Evolutionary conservation across 64 coral and sea anemone species (phyloP).

Genomic region (Montipora efflorescens): DNA sequence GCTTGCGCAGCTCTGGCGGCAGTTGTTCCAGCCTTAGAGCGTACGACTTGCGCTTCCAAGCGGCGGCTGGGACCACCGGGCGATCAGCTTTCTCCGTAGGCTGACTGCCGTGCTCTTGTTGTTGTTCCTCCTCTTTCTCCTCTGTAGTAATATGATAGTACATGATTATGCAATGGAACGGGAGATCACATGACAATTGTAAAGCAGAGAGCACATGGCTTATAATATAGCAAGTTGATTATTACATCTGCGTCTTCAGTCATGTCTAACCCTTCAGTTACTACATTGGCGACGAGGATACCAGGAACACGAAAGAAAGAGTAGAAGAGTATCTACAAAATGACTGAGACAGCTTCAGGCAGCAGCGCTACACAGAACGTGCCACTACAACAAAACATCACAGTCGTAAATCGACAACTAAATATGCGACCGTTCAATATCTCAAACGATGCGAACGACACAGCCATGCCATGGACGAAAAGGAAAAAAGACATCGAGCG

Average conservation of each 20-base stretch:
- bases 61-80: too few species aligned
- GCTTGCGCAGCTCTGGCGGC: too few species aligned
- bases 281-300: conserved; percentile 65
- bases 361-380: neutral
- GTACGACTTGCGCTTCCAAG: too few species aligned
- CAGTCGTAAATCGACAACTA: conserved; percentile 57
- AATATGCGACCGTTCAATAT: conserved; percentile 58
- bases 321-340: conserved; percentile 4
- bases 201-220: neutral
- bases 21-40: too few species aligned
- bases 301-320: neutral
- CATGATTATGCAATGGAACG: neutral
- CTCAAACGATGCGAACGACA: conserved; percentile 38
- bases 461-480: conserved; percentile 41
- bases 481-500: conserved; percentile 69
- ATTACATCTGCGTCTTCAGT: neutral
- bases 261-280: neutral
- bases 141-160: neutral
- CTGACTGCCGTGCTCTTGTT: too few species aligned
- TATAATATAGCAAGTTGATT: neutral
- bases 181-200: too few species aligned
- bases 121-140: too few species aligned
- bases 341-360: neutral
- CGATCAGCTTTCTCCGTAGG: too few species aligned
- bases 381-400: conserved; percentile 22